Base-by-base conservation (phyloP, 2,888 invertebrate genomes). In the Cecidostiba fungosa region DNA sequence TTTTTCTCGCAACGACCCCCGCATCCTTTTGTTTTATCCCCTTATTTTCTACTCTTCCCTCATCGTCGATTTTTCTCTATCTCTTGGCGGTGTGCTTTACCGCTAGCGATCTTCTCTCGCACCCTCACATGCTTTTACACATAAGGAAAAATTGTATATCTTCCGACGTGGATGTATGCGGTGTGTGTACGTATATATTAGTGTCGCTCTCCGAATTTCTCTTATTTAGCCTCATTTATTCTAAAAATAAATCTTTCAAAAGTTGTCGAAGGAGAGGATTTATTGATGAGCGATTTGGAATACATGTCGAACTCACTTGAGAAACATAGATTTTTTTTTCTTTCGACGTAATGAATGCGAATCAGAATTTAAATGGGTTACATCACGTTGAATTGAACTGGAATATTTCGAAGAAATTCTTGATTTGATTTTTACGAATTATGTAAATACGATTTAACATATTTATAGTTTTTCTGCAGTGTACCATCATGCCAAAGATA, bases 11-110 rank as follows among this genome's bases (percentile, higher is more conserved):
- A n/a, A 36, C 54, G 23, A 66, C 66, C 29, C 73, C 29, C 43
- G 29, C 39, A 81, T 81, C 62, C 74, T 69, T 84, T 43, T 85
- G 77, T 72, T 72, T 80, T 72, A 78, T 43, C 43, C 43, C 77
- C 77, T 70, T 69, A 82, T 62, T 77, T 76, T 74, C 62, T 73
- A 54, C 73, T 32, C n/a, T 62, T 77, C 36, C 54, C 69, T 54
- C 50, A 62, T 73, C 29, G 72, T 39, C 23, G 54, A 73, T 73
- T 59, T 59, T 59, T 80, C 29, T 80, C n/a, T 47, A 26, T 66
- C 43, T 66, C 62, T 66, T 19, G 4, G 19, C n/a, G 12, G 39
- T 16, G 29, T 8, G 16, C 29, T 29, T 19, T 78, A 78, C 23
- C 4, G 3, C 54, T 8, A 8, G 54, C 23, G 54, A 59, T 59